Evolutionary conservation across 1,140 invertebrate species (phyloP).

Genomic region (Mactra quadrangularis): DNA sequence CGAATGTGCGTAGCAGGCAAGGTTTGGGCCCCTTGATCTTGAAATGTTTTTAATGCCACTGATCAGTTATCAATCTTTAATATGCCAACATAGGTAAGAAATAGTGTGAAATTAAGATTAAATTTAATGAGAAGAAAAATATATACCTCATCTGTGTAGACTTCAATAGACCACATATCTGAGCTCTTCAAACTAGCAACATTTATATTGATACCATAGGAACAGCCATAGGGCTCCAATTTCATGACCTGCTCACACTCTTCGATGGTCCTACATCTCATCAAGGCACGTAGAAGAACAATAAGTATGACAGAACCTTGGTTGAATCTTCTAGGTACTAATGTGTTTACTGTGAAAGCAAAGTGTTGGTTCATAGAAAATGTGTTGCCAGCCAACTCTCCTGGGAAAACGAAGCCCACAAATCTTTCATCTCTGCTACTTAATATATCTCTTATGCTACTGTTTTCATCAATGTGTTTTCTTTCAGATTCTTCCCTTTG

Average conservation of each 20-base stretch:
- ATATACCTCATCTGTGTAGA: conserved; percentile 37
- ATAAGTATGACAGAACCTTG: neutral
- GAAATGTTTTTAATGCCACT: too few relatives aligned
- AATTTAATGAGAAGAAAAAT: neutral
- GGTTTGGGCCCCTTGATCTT: too few relatives aligned
- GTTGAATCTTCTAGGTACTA: conserved; percentile 5
- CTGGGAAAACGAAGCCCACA: conserved; percentile 23
- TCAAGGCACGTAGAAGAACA: conserved; percentile 20
- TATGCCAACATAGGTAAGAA: too few relatives aligned
- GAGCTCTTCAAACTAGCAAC: neutral
- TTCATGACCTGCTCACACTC: conserved; percentile 30
- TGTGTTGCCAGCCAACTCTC: conserved; percentile 22
- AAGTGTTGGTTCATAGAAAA: conserved; percentile 34
- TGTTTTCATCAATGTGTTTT: neutral
- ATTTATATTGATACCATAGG: conserved; percentile 44
- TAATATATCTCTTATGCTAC: neutral
- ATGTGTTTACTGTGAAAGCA: conserved; percentile 16
- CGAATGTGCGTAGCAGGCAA: too few relatives aligned
- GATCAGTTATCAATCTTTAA: too few relatives aligned
- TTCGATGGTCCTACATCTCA: conserved; percentile 35
- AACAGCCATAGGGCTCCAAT: conserved; percentile 33
- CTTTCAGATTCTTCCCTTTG: neutral
- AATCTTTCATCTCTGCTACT: conserved; percentile 5
- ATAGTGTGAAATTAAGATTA: too few relatives aligned
- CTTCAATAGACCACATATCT: conserved; percentile 46